These are phyloP conservation scores for Stercorarius parasiticus DNA, from an alignment of 2,113 vertebrate genomes.

Conservation along the genomic window DNA sequence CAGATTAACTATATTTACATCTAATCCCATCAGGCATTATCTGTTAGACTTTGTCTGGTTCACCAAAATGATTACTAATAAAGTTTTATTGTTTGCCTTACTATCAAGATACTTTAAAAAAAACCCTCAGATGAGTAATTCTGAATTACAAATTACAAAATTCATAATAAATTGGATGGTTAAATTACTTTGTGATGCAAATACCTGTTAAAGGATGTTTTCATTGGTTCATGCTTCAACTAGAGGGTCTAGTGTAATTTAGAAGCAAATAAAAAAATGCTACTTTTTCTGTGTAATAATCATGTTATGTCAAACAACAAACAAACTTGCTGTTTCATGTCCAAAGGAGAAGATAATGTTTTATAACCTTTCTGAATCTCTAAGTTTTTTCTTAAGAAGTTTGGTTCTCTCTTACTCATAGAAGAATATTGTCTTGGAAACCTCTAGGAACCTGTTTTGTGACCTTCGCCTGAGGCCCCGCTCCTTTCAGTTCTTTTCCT, in stretches of 20 bases:
- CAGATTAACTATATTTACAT: neutral
- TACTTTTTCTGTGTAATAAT: neutral
- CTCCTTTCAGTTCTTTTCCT: neutral
- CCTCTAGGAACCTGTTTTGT: neutral
- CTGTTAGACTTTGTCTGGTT: neutral
- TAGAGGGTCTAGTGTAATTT: neutral
- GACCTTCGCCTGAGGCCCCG: neutral
- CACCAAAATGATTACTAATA: neutral
- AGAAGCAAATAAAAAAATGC: neutral
- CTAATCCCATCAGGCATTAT: neutral
- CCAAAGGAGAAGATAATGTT: neutral
- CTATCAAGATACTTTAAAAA: neutral
- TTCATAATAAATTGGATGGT: neutral
- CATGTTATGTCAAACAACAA: neutral
- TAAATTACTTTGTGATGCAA: neutral
- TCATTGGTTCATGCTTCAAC: neutral
- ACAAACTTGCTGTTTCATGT: neutral
- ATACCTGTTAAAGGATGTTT: neutral
- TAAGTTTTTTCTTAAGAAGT: neutral
- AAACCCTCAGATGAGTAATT: neutral
- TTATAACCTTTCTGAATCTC: neutral
- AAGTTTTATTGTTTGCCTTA: neutral
- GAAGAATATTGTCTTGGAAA: neutral
- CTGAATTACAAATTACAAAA: neutral
- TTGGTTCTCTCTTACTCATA: neutral